Conservation (phyloP, 2,797 vertebrate genomes). For the Eurystomus glaucurus region DNA sequence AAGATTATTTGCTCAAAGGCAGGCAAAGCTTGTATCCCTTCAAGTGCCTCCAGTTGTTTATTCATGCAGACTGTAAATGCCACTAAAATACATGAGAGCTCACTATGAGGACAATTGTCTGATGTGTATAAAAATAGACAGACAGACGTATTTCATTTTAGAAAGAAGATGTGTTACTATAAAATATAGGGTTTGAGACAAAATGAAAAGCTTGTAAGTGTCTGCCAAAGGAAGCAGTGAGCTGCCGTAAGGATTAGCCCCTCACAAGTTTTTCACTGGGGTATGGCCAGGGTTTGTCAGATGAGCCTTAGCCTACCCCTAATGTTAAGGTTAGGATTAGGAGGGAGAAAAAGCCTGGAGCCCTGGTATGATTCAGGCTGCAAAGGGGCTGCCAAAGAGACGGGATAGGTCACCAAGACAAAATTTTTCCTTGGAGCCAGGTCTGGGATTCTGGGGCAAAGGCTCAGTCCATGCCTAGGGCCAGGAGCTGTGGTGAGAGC, state of each 20-base stretch:
- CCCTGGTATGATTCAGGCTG: neutral
- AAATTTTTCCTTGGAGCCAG: neutral
- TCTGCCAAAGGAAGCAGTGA: neutral
- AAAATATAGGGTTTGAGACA: neutral
- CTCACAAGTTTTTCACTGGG: neutral
- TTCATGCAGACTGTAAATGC: constrained; percentile 36
- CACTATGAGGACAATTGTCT: neutral
- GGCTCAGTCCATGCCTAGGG: neutral
- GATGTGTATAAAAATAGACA: neutral
- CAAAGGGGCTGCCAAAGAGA: neutral
- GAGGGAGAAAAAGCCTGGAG: neutral
- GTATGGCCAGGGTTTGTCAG: neutral
- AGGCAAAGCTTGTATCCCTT: neutral
- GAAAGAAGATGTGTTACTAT: neutral
- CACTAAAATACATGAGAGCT: constrained; percentile 20
- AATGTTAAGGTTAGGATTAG: neutral
- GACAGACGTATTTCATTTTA: constrained; percentile 4
- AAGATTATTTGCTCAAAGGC: constrained; percentile 35
- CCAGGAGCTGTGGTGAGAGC: accelerated
- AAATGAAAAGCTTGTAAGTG: neutral
- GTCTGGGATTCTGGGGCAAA: neutral
- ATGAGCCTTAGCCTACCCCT: neutral
- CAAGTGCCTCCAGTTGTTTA: constrained; percentile 40
- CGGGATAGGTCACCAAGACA: accelerated
- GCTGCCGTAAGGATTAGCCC: neutral